Base-by-base conservation (phyloP, 1,140 invertebrate species). In the Colletes latitarsis region DNA sequence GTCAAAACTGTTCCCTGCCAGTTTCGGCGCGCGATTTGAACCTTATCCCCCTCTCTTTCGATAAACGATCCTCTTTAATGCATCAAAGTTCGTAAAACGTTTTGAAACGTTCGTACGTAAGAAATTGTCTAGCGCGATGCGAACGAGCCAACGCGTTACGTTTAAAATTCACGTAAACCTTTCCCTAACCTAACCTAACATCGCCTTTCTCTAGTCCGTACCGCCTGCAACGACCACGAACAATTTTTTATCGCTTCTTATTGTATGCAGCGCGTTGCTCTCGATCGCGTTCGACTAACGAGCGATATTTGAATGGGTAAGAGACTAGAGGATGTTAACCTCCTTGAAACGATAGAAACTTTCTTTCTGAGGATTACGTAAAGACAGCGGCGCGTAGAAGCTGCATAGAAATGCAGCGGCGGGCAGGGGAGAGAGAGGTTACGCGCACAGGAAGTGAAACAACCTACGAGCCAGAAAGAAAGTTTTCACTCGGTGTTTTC, bases 401-500 rank as follows among this genome's bases (percentile, higher is more conserved):
- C 84, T 86, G 81, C 85, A 87, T 87, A 87, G 85, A 87, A 87
- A 87, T 82, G 83, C 83, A 81, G 14, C 77, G 64, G 46, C 41
- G 53, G 64, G 57, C 66, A 76, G 67, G 73, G 58, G 81, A 68
- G 74, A 72, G 86, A 8, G 72, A 84, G 77, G 74, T 93, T 93
- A 93, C 91, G 92, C 90, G 89, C 92, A 88, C 91, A 93, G 92
- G 92, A 93, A 93, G 92, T 93, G 92, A 93, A 93, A 93, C 89
- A 93, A 91, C 89, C 87, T 89, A 82, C 83, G 58, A 82, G 83
- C 88, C 84, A 91, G 92, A 93, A 93, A 93, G 93, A 93, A 93
- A 93, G 92, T 93, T 93, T 91, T 93, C 92, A 91, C 91, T 93
- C 79, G 85, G 49, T 83, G 90, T 93, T 93, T 93, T 93, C 93